Percentiles rank a stretch among this genome's conserved stretches.
Conservation (phyloP, 2,888 invertebrate genomes). For the Shargacucullia verbasci region DNA sequence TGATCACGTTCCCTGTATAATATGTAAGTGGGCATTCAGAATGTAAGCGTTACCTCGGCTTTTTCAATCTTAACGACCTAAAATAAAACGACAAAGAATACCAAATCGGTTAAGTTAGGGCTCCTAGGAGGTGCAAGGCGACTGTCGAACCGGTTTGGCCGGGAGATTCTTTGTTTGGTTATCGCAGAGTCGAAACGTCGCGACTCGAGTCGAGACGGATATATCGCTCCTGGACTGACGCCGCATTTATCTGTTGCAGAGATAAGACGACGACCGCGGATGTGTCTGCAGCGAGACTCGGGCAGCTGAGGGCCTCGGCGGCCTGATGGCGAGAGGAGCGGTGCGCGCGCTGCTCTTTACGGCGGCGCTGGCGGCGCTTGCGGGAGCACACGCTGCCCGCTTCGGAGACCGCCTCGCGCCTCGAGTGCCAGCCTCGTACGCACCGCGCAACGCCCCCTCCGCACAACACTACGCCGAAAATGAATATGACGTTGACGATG, state of each 20-base stretch:
- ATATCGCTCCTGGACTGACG: slow-evolving; percentile 66
- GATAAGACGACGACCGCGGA: slow-evolving; percentile 68
- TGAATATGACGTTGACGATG: slow-evolving; percentile 78
- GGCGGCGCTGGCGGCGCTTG: slow-evolving; percentile 74
- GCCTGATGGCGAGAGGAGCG: slow-evolving; percentile 78
- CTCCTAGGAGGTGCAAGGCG: slow-evolving; percentile 78
- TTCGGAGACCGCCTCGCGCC: slow-evolving; percentile 83
- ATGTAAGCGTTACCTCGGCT: slow-evolving; percentile 60
- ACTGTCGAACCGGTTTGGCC: slow-evolving; percentile 80
- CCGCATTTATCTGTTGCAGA: slow-evolving; percentile 73
- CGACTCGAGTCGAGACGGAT: slow-evolving; percentile 62
- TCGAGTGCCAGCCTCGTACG: slow-evolving; percentile 80
- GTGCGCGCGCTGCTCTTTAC: slow-evolving; percentile 75
- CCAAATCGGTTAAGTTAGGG: slow-evolving; percentile 81
- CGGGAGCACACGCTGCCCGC: slow-evolving; percentile 72
- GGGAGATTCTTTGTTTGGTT: slow-evolving; percentile 79
- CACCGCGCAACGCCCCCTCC: slow-evolving; percentile 75
- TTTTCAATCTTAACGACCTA: slow-evolving; percentile 71
- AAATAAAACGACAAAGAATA: slow-evolving; percentile 80
- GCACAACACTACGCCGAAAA: slow-evolving; percentile 67
- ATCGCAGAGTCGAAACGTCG: slow-evolving; percentile 72
- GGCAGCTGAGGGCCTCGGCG: slow-evolving; percentile 81
- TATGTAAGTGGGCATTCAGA: slow-evolving; percentile 60
- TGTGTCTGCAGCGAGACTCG: slow-evolving; percentile 72
- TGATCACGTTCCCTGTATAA: slow-evolving; percentile 62